Percentiles rank a stretch among this genome's conserved stretches.
Evolutionary conservation across 2,113 vertebrate species (phyloP).

Genomic region (Zosterops japonicus): DNA sequence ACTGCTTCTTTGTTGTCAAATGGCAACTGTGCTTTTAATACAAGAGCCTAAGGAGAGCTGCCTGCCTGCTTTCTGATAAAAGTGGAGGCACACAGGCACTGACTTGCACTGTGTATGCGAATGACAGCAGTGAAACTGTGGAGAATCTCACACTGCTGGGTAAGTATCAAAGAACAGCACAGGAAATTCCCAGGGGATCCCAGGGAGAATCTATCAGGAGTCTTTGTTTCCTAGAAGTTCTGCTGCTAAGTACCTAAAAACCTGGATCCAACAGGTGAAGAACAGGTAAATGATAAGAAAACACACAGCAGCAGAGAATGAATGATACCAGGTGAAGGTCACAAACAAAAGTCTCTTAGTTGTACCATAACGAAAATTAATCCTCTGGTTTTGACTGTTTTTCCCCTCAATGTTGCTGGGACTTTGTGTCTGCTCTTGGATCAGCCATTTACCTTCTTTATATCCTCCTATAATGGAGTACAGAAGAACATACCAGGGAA

Average conservation of each 20-base stretch:
- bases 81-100: background rate
- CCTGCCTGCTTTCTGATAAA: background rate
- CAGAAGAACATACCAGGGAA: background rate
- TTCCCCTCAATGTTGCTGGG: background rate
- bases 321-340: background rate
- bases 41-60: background rate
- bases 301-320: background rate
- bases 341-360: background rate
- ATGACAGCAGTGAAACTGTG: background rate
- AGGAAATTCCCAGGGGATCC: background rate
- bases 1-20: background rate
- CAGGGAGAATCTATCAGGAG: background rate
- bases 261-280: background rate
- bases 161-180: background rate
- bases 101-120: fast-evolving
- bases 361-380: background rate
- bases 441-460: background rate
- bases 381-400: background rate
- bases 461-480: background rate
- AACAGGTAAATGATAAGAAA: background rate
- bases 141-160: background rate
- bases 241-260: background rate
- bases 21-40: background rate
- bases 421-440: background rate
- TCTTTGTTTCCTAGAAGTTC: background rate